Conservation (phyloP, 2,888 invertebrate species). For the Ormyrus thymus region DNA sequence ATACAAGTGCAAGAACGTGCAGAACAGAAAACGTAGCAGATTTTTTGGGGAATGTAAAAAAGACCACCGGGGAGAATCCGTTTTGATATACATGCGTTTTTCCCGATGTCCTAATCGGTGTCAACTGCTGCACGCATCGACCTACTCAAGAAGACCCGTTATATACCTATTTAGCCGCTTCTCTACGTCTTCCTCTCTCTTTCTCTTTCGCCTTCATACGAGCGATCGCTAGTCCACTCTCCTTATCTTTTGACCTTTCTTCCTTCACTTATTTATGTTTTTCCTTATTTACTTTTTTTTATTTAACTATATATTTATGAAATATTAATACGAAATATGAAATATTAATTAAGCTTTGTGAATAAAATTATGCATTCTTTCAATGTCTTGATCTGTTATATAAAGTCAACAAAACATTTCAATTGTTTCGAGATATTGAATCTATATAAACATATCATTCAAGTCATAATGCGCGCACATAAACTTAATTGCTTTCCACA, state of each 20-base stretch:
- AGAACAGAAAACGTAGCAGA: conserved; percentile 1
- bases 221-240: conserved; percentile 36
- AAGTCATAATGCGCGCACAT: no score
- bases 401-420: no score
- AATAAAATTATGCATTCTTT: no score
- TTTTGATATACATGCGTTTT: conserved; percentile 61
- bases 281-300: neutral
- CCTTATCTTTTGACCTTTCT: conserved; percentile 23
- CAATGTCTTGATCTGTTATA: no score
- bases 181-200: conserved; percentile 6
- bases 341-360: no score
- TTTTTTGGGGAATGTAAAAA: neutral
- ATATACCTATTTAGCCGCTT: conserved; percentile 64
- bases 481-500: no score
- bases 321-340: no score
- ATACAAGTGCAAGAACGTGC: neutral
- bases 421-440: no score
- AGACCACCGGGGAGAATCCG: neutral
- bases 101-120: conserved; percentile 70
- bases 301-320: neutral
- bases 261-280: neutral
- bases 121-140: conserved; percentile 73
- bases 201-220: neutral
- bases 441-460: no score
- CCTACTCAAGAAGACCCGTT: conserved; percentile 73